A percentile compares a stretch with the other conserved stretches of the same genome.
Evolutionary conservation across 2,113 vertebrate genomes (phyloP).

Genomic region (Pseudorhombus dupliciocellatus): DNA sequence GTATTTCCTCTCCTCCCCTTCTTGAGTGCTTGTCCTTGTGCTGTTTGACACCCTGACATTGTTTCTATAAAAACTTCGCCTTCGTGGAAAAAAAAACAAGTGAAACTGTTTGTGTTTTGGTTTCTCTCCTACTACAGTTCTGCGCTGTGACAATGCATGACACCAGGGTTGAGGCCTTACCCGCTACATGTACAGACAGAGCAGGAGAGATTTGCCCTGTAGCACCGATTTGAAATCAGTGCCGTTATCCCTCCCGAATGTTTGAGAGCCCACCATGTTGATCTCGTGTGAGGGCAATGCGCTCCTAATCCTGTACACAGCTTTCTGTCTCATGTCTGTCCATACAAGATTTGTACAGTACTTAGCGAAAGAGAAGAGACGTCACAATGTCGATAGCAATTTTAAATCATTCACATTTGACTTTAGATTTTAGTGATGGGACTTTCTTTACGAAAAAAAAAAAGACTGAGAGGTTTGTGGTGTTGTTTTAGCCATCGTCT

Average conservation of each 20-base stretch:
- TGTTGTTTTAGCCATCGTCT: slow-evolving; percentile 69
- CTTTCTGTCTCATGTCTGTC: slow-evolving; percentile 65
- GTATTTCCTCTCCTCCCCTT: slow-evolving; percentile 18
- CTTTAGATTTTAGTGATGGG: slow-evolving; percentile 62
- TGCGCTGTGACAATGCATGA: slow-evolving; percentile 84
- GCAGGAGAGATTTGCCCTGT: slow-evolving; percentile 49
- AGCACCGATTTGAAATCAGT: slow-evolving; percentile 59
- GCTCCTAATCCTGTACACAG: slow-evolving; percentile 51
- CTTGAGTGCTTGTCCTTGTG: slow-evolving; percentile 63
- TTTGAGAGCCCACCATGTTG: slow-evolving; percentile 31
- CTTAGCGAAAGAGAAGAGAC: slow-evolving; percentile 55
- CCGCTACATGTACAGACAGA: slow-evolving; percentile 63
- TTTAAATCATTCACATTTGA: slow-evolving; percentile 62
- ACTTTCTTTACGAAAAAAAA: slow-evolving; percentile 46
- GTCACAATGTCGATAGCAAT: slow-evolving; percentile 59
- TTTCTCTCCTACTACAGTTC: slow-evolving; percentile 60
- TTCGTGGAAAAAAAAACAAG: slow-evolving; percentile 52
- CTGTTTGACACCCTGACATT: slow-evolving; percentile 63
- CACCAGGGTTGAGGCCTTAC: slow-evolving; percentile 83
- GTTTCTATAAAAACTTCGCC: slow-evolving; percentile 62
- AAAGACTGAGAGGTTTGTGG: slow-evolving; percentile 45
- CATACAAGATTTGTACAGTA: slow-evolving; percentile 62
- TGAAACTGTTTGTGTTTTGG: slow-evolving; percentile 28
- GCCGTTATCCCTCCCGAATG: slow-evolving; percentile 32
- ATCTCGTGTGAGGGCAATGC: slow-evolving; percentile 42